Evolutionary conservation across 1,140 invertebrate genomes (phyloP).

Genomic region (Heliconius hermathena): DNA sequence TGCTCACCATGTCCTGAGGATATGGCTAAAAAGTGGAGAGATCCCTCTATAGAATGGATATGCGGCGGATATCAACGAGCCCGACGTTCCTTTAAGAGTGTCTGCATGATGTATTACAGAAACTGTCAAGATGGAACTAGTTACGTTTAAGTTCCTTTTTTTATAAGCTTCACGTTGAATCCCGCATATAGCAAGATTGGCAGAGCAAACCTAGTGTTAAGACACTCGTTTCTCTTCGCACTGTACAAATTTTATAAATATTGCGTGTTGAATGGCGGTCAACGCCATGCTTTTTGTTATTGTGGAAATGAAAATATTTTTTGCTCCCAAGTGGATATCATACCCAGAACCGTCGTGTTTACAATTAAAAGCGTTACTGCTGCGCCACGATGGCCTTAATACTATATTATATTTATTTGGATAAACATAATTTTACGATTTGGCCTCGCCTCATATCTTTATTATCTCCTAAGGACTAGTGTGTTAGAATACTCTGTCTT

Average conservation of each 20-base stretch:
- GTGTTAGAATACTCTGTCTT: no score
- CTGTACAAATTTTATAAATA: neutral
- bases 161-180: neutral
- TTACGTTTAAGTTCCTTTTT: constrained; percentile 21
- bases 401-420: no score
- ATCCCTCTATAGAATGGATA: constrained; percentile 60
- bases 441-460: no score
- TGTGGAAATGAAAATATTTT: neutral
- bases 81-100: constrained; percentile 64
- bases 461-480: no score
- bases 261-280: neutral
- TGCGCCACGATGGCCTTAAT: no score
- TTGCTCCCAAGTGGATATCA: no score
- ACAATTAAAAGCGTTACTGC: no score
- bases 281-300: neutral
- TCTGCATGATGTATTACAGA: constrained; percentile 72
- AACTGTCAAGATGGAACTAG: constrained; percentile 76
- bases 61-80: constrained; percentile 68
- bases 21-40: constrained; percentile 56
- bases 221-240: neutral
- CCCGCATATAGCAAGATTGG: no score
- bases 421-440: no score
- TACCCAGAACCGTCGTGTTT: neutral
- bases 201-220: no score
- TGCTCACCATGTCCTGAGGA: constrained; percentile 60